Evolutionary conservation across 2,888 invertebrate species (phyloP), one percentile per base, ranked within the genome.

Genomic region (Drosophila pseudotakahashii): DNA sequence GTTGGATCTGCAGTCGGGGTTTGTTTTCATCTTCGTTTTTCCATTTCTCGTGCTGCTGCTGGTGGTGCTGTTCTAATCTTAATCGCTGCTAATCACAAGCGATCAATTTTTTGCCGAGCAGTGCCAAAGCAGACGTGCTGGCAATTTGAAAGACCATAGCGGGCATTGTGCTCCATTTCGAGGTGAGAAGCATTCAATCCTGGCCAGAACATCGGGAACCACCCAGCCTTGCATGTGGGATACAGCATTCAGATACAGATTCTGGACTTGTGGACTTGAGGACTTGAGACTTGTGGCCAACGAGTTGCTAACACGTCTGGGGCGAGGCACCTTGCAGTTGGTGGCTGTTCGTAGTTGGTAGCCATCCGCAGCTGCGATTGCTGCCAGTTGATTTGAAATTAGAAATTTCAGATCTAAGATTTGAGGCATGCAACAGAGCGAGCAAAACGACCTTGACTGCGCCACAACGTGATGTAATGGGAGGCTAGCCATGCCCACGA

Each of bases 51-150:
- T 60, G 48, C 55, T 42, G 54, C 32, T 47, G 54, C 30, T 42
- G 69, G 55, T 79, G 57, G 72, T 70, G 73, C 72, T 76, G 70
- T 63, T 76, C 82, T 83, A 83, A 83, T 83, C 82, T 88, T 83
- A 83, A 83, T 83, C 82, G 82, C 85, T 81, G 76, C 82, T 83
- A 83, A 83, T 83, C 82, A 88, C 86, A 88, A 78, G 76, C 82
- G 85, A 88, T 83, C 88, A 85, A 83, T 83, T 82, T 81, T 81
- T 68, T 76, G 23, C 48, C 48, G 41, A 67, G 73, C 74, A 74
- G 69, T 74, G 73, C 62, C 73, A 68, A 41, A 68, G 75, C 50
- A 69, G 81, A 81, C 77, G 77, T 87, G 77, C 67, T 73, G 42
- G 78, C 73, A 88, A 88, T 88, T 88, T 82, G 79, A 81, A 78